These are phyloP conservation scores for Chiloscyllium plagiosum DNA, from an alignment of 2,113 vertebrate species.

Conservation along the genomic window DNA sequence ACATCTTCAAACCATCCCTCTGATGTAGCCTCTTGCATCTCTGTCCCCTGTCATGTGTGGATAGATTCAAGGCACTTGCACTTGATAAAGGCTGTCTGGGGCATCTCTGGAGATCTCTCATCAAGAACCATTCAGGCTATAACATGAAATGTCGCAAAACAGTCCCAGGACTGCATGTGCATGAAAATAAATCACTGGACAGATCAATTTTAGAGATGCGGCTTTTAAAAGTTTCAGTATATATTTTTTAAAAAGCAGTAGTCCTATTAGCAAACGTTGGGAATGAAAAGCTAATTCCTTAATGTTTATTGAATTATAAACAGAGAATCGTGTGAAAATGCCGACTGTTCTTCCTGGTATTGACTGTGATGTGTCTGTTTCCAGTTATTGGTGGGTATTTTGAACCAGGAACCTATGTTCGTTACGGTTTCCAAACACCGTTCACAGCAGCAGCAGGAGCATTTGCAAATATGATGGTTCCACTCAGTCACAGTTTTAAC, in stretches of 20 bases:
- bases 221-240: too few species aligned
- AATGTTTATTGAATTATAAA: neutral
- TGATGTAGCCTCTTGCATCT: neutral
- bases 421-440: constrained; percentile 78
- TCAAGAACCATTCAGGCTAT: too few species aligned
- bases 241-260: too few species aligned
- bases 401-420: constrained; percentile 81
- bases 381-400: constrained; percentile 87
- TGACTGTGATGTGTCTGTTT: neutral
- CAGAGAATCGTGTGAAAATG: neutral
- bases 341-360: neutral
- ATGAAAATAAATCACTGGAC: too few species aligned
- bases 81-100: too few species aligned
- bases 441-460: constrained; percentile 58
- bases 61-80: too few species aligned
- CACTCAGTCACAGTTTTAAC: constrained; percentile 69
- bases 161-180: too few species aligned
- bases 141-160: too few species aligned
- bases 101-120: too few species aligned
- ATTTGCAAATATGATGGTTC: constrained; percentile 47
- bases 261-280: neutral
- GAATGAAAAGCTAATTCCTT: neutral
- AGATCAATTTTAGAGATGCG: too few species aligned
- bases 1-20: neutral
- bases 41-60: neutral